Evolutionary conservation across 1,140 invertebrate genomes (phyloP).

Genomic region (Ephestia elutella): DNA sequence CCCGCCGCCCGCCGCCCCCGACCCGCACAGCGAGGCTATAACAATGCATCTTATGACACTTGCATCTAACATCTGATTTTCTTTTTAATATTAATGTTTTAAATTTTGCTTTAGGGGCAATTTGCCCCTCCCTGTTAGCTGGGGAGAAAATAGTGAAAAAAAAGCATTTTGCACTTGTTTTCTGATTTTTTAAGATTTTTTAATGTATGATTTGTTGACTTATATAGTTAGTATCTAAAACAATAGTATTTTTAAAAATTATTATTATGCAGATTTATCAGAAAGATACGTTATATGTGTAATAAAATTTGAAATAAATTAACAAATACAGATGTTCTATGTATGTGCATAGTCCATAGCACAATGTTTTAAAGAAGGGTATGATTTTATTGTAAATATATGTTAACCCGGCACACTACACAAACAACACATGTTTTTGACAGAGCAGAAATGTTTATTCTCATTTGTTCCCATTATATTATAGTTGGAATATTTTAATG

Average conservation of each 20-base stretch:
- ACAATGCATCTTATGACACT: conserved; percentile 35
- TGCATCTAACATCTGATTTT: conserved; percentile 13
- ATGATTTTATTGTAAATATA: conserved; percentile 3
- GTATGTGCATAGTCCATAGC: not conserved
- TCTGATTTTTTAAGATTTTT: too few species aligned
- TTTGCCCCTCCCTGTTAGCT: too few species aligned
- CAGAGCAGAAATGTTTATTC: not conserved
- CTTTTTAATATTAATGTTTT: conserved; percentile 10
- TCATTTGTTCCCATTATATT: too few species aligned
- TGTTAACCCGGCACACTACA: conserved; percentile 3
- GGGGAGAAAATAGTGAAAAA: too few species aligned
- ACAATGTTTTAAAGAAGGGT: conserved; percentile 7
- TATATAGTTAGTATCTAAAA: too few species aligned
- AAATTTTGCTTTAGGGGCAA: too few species aligned
- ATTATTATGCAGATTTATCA: too few species aligned
- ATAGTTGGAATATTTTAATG: too few species aligned
- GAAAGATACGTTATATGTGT: not conserved
- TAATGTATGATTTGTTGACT: too few species aligned
- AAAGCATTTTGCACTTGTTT: too few species aligned
- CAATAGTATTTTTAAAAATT: too few species aligned
- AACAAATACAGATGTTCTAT: not conserved
- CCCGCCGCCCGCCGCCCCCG: conserved; percentile 15
- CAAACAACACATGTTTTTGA: conserved; percentile 5
- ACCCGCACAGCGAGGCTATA: conserved; percentile 33
- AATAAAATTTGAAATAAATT: too few species aligned